A percentile compares a stretch with the other conserved stretches of the same genome.
phyloP scores from a whole-genome alignment of 2,113 vertebrate genomes.

The Bubo bubo region DNA sequence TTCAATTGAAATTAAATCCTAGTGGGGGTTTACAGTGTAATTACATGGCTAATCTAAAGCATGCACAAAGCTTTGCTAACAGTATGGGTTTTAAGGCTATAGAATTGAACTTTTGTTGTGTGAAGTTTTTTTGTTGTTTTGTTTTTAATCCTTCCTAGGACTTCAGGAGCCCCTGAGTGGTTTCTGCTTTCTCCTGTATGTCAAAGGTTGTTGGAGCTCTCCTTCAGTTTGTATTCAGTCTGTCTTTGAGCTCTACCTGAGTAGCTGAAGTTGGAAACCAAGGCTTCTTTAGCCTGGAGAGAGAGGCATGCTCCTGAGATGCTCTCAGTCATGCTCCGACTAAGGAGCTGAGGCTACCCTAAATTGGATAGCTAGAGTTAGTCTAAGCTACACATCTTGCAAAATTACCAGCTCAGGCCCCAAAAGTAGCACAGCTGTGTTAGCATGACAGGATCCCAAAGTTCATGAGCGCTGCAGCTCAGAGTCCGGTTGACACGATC shows the following conservation, averaged over 20 bases:
- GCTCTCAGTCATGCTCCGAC: neutral
- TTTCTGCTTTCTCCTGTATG: neutral
- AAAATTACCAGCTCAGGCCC: neutral
- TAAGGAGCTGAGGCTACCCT: neutral
- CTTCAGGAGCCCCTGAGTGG: neutral
- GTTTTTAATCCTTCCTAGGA: neutral
- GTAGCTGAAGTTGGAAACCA: neutral
- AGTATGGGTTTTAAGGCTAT: neutral
- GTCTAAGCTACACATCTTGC: neutral
- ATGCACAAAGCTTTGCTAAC: neutral
- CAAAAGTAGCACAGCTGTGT: neutral
- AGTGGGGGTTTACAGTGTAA: neutral
- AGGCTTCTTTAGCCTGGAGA: neutral
- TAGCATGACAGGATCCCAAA: neutral
- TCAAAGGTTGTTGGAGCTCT: neutral
- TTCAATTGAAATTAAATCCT: constrained; percentile 13
- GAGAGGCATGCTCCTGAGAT: neutral
- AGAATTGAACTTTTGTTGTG: neutral
- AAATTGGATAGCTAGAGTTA: neutral
- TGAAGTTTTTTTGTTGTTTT: neutral
- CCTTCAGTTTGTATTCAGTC: neutral
- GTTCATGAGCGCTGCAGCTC: neutral
- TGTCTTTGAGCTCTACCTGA: neutral
- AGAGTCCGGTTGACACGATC: neutral
- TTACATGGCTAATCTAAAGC: constrained; percentile 8